Evolutionary conservation across 2,888 invertebrate genomes (phyloP), one percentile per base, ranked within the genome.

Genomic region (Epistrophe grossulariae): DNA sequence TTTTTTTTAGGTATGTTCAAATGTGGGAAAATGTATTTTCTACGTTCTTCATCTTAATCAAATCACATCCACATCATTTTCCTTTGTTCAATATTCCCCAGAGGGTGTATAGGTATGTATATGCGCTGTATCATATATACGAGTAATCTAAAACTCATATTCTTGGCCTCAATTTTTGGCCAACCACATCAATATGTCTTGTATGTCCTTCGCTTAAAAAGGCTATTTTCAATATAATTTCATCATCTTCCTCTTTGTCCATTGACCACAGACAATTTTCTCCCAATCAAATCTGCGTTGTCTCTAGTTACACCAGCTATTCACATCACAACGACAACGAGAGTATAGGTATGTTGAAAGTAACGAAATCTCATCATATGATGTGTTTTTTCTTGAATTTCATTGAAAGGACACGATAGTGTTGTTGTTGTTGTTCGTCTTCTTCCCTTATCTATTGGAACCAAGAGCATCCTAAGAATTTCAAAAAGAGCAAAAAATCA

Each of bases 181-280:
- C 35, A 59, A 45, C 43, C 40, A 55, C 62, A 76, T 17, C 35
- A 15, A 59, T 38, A 59, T 24, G 50, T 35, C 9, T 40, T 7
- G 55, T 24, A 24, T 57, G 62, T 57, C 45, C 40, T 71, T 55
- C 4, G 13, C 40, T n/a, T 57, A 55, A 55, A 55, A 55, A 55
- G 64, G 24, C 45, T 40, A 55, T 55, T 76, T 24, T 62, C 62
- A 38, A 60, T 59, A 60, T 43, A 73, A 68, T 50, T 43, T n/a
- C 45, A 64, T 66, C 38, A n/a, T 60, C 19, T 35, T 19, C 28
- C 40, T 5, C 70, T 70, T 50, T 68, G 59, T 68, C 31, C 57
- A n/a, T 35, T 55, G 64, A 52, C 79, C 79, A 76, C 35, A 64
- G 76, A 45, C 59, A 76, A 76, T 80, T 74, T 79, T 71, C 76